Evolutionary conservation across 2,888 invertebrate genomes (phyloP).

Genomic region (Mamestra brassicae): DNA sequence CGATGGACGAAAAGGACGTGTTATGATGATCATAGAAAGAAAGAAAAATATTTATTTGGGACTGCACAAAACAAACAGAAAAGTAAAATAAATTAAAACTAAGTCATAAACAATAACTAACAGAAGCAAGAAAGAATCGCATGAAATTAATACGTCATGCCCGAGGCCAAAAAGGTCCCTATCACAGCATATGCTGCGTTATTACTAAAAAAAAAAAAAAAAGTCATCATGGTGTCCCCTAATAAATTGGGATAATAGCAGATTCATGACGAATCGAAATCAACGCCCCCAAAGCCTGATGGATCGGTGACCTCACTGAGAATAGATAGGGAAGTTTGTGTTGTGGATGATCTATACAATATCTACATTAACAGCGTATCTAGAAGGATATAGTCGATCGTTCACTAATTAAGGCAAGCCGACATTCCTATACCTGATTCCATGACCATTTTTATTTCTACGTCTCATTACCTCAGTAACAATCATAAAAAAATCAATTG

Average conservation of each 20-base stretch:
- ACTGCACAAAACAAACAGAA: no score
- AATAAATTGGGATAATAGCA: constrained; percentile 32
- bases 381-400: not conserved
- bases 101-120: no score
- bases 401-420: constrained; percentile 12
- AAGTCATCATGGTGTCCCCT: not conserved
- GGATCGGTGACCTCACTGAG: constrained; percentile 16
- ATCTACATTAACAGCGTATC: not conserved
- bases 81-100: no score
- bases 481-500: not conserved
- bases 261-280: constrained; percentile 32
- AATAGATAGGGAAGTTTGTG: not conserved
- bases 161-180: no score
- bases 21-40: not conserved
- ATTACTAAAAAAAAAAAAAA: no score
- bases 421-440: constrained; percentile 1
- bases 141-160: no score
- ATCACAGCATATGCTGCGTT: no score
- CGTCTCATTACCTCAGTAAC: not conserved
- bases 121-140: no score
- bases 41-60: no score
- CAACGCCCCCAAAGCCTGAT: constrained; percentile 6
- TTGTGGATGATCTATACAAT: not conserved
- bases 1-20: constrained; percentile 17
- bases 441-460: not conserved